phyloP scores from a whole-genome alignment of 2,113 vertebrate genomes.

The Motacilla tschutschensis region DNA sequence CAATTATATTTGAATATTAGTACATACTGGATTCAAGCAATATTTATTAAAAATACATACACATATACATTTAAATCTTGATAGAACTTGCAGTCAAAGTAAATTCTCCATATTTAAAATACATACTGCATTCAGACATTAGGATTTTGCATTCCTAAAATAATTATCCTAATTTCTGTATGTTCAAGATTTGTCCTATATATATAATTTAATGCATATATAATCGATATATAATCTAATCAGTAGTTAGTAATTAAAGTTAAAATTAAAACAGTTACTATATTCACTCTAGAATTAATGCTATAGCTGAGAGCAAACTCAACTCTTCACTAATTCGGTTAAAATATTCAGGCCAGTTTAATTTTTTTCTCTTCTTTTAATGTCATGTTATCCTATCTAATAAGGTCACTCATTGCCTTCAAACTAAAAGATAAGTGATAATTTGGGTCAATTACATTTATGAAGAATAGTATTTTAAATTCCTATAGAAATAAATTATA shows the following conservation, averaged over 20 bases:
- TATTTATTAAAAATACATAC: not conserved
- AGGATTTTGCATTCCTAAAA: not conserved
- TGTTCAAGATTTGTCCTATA: not conserved
- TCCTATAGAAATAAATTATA: conserved; percentile 23
- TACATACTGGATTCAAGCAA: not conserved
- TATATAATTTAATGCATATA: not conserved
- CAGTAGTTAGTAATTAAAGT: not conserved
- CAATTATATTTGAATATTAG: not conserved
- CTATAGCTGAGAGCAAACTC: not conserved
- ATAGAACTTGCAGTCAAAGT: not conserved
- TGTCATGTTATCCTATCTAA: not conserved
- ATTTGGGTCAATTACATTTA: not conserved
- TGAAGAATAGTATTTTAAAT: not conserved
- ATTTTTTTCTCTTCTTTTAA: not conserved
- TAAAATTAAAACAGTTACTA: not conserved
- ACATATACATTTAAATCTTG: not conserved
- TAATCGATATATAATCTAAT: not conserved
- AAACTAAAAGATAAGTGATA: not conserved
- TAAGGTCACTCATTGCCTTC: not conserved
- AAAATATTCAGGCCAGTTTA: not conserved
- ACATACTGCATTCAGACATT: not conserved
- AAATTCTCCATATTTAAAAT: not conserved
- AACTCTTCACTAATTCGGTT: not conserved
- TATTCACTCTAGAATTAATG: not conserved
- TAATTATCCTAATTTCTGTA: not conserved